phyloP scores from a whole-genome alignment of 2,113 vertebrate species.

The Tupaia chinensis region DNA sequence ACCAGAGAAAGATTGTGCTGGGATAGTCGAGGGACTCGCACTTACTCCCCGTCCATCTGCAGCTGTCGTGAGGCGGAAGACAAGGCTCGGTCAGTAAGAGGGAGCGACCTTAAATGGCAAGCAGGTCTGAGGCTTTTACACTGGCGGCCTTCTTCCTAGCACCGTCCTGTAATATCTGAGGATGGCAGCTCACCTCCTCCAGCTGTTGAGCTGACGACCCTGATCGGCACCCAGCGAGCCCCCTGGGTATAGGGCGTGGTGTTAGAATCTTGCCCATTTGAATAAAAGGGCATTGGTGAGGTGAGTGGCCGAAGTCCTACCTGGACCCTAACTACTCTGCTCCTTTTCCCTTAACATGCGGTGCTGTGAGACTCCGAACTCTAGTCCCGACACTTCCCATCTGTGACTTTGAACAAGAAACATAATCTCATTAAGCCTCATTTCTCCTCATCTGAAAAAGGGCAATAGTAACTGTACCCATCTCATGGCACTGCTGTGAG shows the following conservation, averaged over 20 bases:
- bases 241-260: background rate
- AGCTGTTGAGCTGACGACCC: background rate
- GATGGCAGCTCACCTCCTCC: background rate
- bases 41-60: background rate
- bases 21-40: background rate
- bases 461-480: too few relatives aligned
- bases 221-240: background rate
- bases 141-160: too few relatives aligned
- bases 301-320: background rate
- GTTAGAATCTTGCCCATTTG: fast-evolving
- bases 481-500: too few relatives aligned
- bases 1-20: background rate
- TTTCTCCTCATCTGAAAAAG: too few relatives aligned
- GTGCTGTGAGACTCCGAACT: too few relatives aligned
- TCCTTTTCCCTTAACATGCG: too few relatives aligned
- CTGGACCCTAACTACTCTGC: too few relatives aligned
- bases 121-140: background rate
- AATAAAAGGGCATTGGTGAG: background rate
- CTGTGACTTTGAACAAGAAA: too few relatives aligned
- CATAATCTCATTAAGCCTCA: too few relatives aligned
- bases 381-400: too few relatives aligned
- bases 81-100: too few relatives aligned
- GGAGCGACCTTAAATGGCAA: background rate
- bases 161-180: fast-evolving
- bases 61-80: background rate